Evolutionary conservation across 2,113 vertebrate genomes (phyloP), one percentile per base, ranked within the genome.

Genomic region (Engraulis encrasicolus): DNA sequence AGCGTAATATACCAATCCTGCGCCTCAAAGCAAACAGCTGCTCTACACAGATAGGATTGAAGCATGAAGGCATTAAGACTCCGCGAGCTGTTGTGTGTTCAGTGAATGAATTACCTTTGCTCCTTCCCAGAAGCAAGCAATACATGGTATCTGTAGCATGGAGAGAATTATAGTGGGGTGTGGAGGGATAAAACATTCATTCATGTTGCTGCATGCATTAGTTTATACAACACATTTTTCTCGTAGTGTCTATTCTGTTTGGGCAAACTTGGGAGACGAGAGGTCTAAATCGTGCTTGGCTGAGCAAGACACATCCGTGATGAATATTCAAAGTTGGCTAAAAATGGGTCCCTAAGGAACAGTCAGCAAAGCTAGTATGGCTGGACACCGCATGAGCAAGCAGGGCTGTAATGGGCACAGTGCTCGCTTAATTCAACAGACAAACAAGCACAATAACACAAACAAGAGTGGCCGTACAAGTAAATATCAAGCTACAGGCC

Each of bases 21-120:
- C 91, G 91, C 91, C 90, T 88, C 82, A 71, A 81, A 89, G 92
- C 89, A 90, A 92, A 92, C 92, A 93, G 90, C 92, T 93, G 92
- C 87, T 91, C 86, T 49, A 87, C 87, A 80, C 89, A 58, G 92
- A 93, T 93, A 91, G 78, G 86, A 91, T 78, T 93, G 91, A 92
- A 92, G 93, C 90, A 93, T 94, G 90, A 91, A 89, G 88, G 87
- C 83, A 91, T 83, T 80, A 86, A n/a, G 90, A 88, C 92, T 91
- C 87, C 83, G 84, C 81, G 17, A 91, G 90, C 92, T 89, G 89
- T 91, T 90, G 86, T 81, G 87, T 90, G 92, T 89, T 82, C 80
- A 12, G 83, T 79, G 91, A 93, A 93, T 94, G 91, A 92, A 94
- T 94, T 92, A 92, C 84, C 86, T 84, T 82, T 92, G 92, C 93